Percentiles rank a stretch among this genome's conserved stretches.
These are phyloP conservation scores for Apteryx mantelli DNA, from an alignment of 2,113 vertebrate genomes.

Conservation along the genomic window DNA sequence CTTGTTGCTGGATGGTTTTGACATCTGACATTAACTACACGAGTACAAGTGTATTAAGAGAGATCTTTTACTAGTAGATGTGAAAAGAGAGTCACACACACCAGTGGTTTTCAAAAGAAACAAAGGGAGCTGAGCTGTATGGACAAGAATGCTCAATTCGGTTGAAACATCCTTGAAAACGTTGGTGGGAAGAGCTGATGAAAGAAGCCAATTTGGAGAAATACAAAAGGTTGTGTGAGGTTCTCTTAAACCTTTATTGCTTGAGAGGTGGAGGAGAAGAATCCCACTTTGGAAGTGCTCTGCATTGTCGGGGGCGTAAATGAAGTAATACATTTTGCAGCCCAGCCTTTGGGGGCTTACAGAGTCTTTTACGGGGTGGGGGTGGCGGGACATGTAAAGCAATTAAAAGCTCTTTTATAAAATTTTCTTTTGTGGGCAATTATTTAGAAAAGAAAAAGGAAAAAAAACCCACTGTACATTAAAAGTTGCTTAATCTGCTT, in stretches of 20 bases:
- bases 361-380: not conserved
- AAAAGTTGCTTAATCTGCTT: not conserved
- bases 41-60: conserved; percentile 61
- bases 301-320: not conserved
- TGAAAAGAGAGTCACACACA: conserved; percentile 64
- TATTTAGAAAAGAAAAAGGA: not conserved
- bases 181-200: conserved; percentile 60
- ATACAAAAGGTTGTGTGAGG: conserved; percentile 61
- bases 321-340: not conserved
- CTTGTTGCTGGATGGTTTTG: conserved; percentile 53
- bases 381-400: not conserved
- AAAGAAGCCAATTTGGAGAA: conserved; percentile 67
- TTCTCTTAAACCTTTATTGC: conserved; percentile 34
- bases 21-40: conserved; percentile 40
- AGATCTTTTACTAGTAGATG: conserved; percentile 16
- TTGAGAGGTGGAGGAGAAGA: conserved; percentile 8
- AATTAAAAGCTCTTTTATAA: not conserved
- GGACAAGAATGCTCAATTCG: conserved; percentile 62
- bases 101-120: conserved; percentile 67
- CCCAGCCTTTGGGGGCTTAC: not conserved
- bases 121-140: conserved; percentile 59
- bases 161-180: conserved; percentile 66
- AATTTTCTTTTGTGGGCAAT: not conserved
- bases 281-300: not conserved
- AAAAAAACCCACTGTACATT: not conserved